Conservation (phyloP, 2,888 invertebrate species). For the Pollenia griseotomentosa region DNA sequence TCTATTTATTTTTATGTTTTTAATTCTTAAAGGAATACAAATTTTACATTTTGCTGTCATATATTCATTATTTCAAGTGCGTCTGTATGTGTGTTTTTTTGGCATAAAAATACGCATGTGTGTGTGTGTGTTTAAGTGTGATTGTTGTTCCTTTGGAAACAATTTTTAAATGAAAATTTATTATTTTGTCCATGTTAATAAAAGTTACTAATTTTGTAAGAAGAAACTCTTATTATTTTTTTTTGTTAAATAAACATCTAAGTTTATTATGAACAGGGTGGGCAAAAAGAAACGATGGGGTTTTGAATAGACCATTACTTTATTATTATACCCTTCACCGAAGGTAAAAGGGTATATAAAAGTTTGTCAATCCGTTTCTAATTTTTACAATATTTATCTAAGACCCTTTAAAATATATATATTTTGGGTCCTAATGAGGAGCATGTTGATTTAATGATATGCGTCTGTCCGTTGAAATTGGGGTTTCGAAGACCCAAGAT, state of each 20-base stretch:
- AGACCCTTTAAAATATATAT: too few species aligned
- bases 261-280: neutral
- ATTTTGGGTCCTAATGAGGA: too few species aligned
- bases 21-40: conserved; percentile 23
- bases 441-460: too few species aligned
- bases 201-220: conserved; percentile 47
- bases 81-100: neutral
- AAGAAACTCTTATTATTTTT: conserved; percentile 40
- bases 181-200: conserved; percentile 44
- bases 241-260: conserved; percentile 15
- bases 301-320: too few species aligned
- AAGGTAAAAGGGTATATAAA: too few species aligned
- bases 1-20: neutral
- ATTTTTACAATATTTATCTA: too few species aligned
- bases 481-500: too few species aligned
- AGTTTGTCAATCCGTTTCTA: too few species aligned
- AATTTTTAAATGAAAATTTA: conserved; percentile 49
- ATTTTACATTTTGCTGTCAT: conserved; percentile 20
- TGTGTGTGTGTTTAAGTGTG: neutral
- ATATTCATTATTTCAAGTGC: neutral
- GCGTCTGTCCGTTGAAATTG: too few species aligned
- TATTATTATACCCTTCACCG: too few species aligned
- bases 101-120: too few species aligned
- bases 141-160: neutral
- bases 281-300: too few species aligned